Percentiles rank a stretch among this genome's conserved stretches.
phyloP scores from a whole-genome alignment of 2,113 vertebrate genomes.

The Chunga burmeisteri region DNA sequence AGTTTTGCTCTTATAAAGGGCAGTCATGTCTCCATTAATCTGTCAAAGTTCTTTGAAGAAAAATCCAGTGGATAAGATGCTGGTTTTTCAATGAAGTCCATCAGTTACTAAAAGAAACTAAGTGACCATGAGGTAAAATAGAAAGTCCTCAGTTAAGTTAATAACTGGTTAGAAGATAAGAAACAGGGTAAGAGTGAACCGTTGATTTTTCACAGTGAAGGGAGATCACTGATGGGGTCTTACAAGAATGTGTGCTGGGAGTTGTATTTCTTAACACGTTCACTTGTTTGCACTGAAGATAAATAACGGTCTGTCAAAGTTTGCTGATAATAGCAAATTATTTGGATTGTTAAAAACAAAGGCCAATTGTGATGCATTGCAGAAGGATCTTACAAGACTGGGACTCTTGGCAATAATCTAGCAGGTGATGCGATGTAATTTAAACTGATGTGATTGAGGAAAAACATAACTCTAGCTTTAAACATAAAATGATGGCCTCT shows the following conservation, averaged over 20 bases:
- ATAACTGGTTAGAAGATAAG: not conserved
- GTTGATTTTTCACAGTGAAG: not conserved
- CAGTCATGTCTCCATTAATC: not conserved
- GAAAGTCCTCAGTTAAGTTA: not conserved
- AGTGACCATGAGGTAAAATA: not conserved
- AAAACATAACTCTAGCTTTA: not conserved
- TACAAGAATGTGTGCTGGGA: not conserved
- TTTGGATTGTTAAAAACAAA: slow-evolving; percentile 10
- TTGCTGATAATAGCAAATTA: not conserved
- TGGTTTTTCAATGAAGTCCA: not conserved
- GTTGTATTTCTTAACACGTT: not conserved
- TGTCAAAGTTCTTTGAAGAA: not conserved
- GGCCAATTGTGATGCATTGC: not conserved
- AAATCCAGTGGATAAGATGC: not conserved
- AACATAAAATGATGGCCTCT: not conserved
- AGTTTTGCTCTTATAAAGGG: not conserved
- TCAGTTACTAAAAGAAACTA: not conserved
- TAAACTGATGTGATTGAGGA: not conserved
- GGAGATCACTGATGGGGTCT: not conserved
- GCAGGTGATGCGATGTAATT: not conserved
- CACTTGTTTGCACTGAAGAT: not conserved
- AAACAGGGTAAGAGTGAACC: not conserved
- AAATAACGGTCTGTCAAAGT: not conserved
- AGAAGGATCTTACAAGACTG: slow-evolving; percentile 8
- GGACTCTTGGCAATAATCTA: not conserved